phyloP scores from a whole-genome alignment of 2,888 invertebrate genomes.

The Abrostola tripartita region DNA sequence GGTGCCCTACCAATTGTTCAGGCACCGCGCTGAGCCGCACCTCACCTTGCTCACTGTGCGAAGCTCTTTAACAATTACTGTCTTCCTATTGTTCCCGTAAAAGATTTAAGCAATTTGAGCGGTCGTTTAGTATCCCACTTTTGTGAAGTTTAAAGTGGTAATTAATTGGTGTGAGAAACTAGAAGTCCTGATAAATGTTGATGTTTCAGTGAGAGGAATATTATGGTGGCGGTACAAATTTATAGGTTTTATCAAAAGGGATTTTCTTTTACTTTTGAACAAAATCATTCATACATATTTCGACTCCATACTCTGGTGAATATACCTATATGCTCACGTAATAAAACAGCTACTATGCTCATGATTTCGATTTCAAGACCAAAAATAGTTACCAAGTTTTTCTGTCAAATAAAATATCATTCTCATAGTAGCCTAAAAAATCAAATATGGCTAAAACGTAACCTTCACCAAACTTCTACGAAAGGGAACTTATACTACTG shows the following conservation, averaged over 20 bases:
- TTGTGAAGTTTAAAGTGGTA: constrained; percentile 45
- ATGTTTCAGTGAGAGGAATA: constrained; percentile 22
- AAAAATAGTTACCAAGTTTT: too few species aligned
- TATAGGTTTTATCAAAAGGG: too few species aligned
- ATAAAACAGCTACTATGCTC: too few species aligned
- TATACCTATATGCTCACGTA: too few species aligned
- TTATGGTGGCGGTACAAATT: neutral
- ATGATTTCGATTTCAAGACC: too few species aligned
- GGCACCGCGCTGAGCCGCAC: constrained; percentile 8
- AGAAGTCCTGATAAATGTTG: constrained; percentile 39
- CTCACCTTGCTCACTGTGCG: constrained; percentile 22
- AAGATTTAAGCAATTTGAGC: constrained; percentile 56
- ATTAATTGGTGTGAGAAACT: constrained; percentile 52
- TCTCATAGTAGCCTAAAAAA: too few species aligned
- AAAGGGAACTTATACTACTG: too few species aligned
- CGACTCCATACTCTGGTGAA: too few species aligned
- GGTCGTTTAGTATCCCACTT: constrained; percentile 46
- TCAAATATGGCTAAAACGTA: too few species aligned
- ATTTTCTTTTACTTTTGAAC: neutral
- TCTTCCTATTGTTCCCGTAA: constrained; percentile 48
- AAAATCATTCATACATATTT: too few species aligned
- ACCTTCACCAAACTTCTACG: too few species aligned
- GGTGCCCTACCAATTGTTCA: constrained; percentile 8
- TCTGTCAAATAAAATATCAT: too few species aligned
- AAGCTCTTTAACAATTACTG: constrained; percentile 46